These are phyloP conservation scores for Crocuta crocuta DNA, from an alignment of 2,113 vertebrate genomes.

Conservation along the genomic window DNA sequence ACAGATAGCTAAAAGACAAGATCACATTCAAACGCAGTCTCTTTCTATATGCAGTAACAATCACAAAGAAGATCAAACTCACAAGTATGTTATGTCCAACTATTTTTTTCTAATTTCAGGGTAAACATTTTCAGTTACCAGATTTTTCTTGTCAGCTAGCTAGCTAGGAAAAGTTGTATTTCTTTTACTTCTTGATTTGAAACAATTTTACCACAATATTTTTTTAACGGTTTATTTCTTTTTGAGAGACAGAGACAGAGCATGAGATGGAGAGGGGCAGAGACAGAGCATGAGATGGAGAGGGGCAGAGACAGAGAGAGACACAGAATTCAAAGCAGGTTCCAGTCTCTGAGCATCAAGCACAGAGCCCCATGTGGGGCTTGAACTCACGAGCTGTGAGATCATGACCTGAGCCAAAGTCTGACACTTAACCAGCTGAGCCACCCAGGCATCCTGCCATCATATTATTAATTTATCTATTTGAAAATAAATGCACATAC, in stretches of 20 bases:
- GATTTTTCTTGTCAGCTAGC: not conserved
- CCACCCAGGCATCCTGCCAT: not conserved
- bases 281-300: too few species aligned
- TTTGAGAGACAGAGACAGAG: too few species aligned
- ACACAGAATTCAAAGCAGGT: too few species aligned
- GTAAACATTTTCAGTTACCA: not conserved
- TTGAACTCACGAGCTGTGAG: too few species aligned
- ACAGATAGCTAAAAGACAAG: not conserved
- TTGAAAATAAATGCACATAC: not conserved
- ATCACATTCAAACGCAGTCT: not conserved
- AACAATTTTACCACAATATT: constrained; percentile 7
- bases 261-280: too few species aligned
- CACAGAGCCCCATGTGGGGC: too few species aligned
- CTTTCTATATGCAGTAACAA: not conserved
- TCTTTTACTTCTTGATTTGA: constrained; percentile 12
- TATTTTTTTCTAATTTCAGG: not conserved
- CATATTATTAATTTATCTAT: not conserved
- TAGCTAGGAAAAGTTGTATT: not conserved
- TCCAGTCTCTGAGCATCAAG: too few species aligned
- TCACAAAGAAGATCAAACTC: not conserved
- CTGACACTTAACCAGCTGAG: too few species aligned
- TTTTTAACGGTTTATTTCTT: too few species aligned
- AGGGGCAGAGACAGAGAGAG: too few species aligned
- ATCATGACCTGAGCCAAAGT: too few species aligned
- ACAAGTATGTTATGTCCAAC: not conserved